A percentile compares a stretch with the other conserved stretches of the same genome.
Conservation (phyloP, 2,113 vertebrate species). For the Phalacrocorax brasilianus region DNA sequence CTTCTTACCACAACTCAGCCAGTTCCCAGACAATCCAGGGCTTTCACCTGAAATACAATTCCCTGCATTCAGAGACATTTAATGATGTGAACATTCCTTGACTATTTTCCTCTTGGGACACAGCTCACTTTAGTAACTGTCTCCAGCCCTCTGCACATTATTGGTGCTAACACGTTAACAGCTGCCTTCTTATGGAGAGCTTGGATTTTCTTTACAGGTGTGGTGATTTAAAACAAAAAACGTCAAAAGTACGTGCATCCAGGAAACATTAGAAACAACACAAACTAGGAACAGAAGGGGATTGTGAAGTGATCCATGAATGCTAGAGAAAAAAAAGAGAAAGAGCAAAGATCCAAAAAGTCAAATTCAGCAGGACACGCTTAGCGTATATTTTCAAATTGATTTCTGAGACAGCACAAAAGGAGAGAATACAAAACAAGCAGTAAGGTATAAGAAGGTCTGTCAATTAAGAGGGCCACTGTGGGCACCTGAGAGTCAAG, state of each 20-base stretch:
- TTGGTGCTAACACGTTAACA: accelerated
- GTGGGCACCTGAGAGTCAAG: not conserved
- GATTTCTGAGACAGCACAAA: not conserved
- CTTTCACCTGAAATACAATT: not conserved
- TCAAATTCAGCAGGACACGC: not conserved
- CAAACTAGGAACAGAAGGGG: not conserved
- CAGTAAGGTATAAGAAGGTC: not conserved
- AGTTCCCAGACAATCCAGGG: not conserved
- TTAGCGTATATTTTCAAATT: not conserved
- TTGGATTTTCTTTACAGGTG: not conserved
- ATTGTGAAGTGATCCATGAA: not conserved
- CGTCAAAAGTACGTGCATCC: not conserved
- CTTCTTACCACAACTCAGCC: not conserved
- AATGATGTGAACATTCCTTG: not conserved
- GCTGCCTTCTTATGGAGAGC: not conserved
- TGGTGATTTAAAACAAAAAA: not conserved
- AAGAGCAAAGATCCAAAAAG: not conserved
- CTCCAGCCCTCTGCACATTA: not conserved
- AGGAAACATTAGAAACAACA: not conserved
- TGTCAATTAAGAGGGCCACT: not conserved
- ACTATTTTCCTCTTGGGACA: not conserved
- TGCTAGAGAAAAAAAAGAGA: not conserved
- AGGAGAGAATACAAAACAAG: not conserved
- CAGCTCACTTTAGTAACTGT: accelerated
- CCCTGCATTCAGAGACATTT: not conserved